These are phyloP conservation scores for Heterotis niloticus DNA, from an alignment of 2,113 vertebrate genomes.

Conservation along the genomic window DNA sequence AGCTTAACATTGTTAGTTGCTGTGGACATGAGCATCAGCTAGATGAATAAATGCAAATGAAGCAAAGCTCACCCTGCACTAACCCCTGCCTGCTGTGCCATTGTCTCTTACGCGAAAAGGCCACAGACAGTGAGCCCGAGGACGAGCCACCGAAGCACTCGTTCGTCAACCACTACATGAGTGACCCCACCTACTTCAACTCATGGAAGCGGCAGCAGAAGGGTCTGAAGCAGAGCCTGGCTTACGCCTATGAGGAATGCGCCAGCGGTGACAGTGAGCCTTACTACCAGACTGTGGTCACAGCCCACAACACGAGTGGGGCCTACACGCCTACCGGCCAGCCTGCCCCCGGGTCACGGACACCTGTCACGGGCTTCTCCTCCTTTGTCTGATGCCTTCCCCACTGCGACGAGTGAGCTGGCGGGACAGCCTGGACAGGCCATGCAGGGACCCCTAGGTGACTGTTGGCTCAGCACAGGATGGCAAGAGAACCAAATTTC, in stretches of 20 bases:
- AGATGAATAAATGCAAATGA: too few relatives aligned
- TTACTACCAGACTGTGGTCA: constrained; percentile 88
- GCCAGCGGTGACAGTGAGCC: constrained; percentile 70
- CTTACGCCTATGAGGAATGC: constrained; percentile 82
- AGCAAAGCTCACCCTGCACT: background rate
- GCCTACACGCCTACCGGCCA: constrained; percentile 81
- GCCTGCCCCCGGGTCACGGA: constrained; percentile 76
- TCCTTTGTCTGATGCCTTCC: constrained; percentile 81
- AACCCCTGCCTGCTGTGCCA: background rate
- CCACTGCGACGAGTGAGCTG: background rate
- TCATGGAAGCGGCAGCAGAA: constrained; percentile 92
- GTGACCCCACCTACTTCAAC: constrained; percentile 91
- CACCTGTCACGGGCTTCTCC: constrained; percentile 92
- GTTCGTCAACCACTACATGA: constrained; percentile 98
- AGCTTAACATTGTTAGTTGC: too few relatives aligned
- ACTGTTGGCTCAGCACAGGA: background rate
- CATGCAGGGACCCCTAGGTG: background rate
- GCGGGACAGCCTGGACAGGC: background rate
- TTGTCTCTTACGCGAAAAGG: constrained; percentile 49
- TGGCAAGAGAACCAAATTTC: background rate
- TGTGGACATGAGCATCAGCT: too few relatives aligned
- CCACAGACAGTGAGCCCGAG: constrained; percentile 86
- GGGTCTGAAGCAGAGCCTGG: constrained; percentile 63
- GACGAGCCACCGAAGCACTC: constrained; percentile 87
- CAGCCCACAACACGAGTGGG: constrained; percentile 87